Base-by-base conservation (phyloP, 1,140 invertebrate genomes). In the Drosophila serrata region DNA sequence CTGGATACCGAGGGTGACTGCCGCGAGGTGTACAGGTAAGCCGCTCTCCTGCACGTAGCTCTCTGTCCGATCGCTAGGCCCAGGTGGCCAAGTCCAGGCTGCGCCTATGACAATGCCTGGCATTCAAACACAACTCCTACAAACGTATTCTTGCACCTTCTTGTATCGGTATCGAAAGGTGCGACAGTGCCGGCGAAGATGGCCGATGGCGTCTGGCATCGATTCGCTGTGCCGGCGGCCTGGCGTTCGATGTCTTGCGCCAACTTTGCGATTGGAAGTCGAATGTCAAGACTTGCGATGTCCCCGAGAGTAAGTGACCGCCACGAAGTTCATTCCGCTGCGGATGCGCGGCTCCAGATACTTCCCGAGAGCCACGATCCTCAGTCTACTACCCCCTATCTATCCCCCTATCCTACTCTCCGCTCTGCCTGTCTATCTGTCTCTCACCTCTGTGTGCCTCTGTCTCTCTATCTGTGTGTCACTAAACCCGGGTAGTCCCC, bases 211-310 rank as follows among this genome's bases (percentile, higher is more conserved):
- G 97, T 91, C 94, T 98, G 93, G 97, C 97, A 60, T 95, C 96
- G 62, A 97, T 98, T 78, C 94, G 96, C 85, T 99, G 98, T 93
- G 97, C 97, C 70, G 96, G 95, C 88, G 97, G 97, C 93, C 95
- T 99, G 92, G 97, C 97, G 90, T 99, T 99, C 94, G 98, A 99
- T 95, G 97, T 99, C 93, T 96, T 97, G 93, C 95, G 97, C 88
- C 97, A 99, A 93, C 98, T 97, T 75, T 98, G 98, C 94, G 97
- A 98, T 94, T 99, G 97, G 97, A 98, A 98, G 95, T 96, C 96
- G 90, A 96, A 98, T 95, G 97, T 98, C 94, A 97, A 97, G 95
- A 98, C 98, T 95, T 98, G 97, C 95, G 96, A 98, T 94, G 94
- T 96, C 93, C 92, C 97, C 93, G 97, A 98, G 95, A 98, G 97